Evolutionary conservation across 1,140 invertebrate species (phyloP), one percentile per base, ranked within the genome.

Genomic region (Drosophila littoralis): DNA sequence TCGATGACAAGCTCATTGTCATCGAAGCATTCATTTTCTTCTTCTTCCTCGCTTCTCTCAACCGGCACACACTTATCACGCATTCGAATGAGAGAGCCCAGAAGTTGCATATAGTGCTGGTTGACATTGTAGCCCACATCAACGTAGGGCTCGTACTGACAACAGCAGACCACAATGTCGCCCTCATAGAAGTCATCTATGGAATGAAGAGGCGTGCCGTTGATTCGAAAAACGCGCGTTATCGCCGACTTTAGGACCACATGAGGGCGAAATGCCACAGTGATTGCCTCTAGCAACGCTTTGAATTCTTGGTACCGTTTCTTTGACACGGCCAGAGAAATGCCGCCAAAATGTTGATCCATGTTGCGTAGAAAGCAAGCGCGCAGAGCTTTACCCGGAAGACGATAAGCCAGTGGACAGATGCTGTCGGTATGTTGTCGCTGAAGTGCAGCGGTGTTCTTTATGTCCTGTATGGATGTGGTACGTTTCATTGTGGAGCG

Each of bases 151-250:
- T 77, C 60, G 6, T 74, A 65, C 7, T 36, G 42, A 15, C 77
- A 79, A n/a, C 69, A 74, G 43, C 69, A 65, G 8, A 74, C 32
- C 10, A 77, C 28, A 9, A 74, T 58, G 28, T 74, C 69, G 9
- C 64, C 74, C 0, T 63, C 64, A 4, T 15, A 8, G 3, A 73
- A 63, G 9, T 54, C 46, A 13, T 77, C 36, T 9, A 77, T 0
- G 1, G 6, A 38, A 0, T 7, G 1, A 7, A 76, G 55, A 0
- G 8, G 32, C 2, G 22, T 57, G 6, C 77, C 77, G 52, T 74
- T 51, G 8, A 64, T 60, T 6, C 75, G 64, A 17, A 22, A 77
- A 0, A 79, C 40, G 1, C 7, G 17, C 0, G n/a, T 52, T 7
- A 81, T 73, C 0, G 59, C 68, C 9, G 79, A 73, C 6, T 33